These are phyloP conservation scores for Tetrapedia diversipes DNA, from an alignment of 2,888 invertebrate species.

Conservation along the genomic window DNA sequence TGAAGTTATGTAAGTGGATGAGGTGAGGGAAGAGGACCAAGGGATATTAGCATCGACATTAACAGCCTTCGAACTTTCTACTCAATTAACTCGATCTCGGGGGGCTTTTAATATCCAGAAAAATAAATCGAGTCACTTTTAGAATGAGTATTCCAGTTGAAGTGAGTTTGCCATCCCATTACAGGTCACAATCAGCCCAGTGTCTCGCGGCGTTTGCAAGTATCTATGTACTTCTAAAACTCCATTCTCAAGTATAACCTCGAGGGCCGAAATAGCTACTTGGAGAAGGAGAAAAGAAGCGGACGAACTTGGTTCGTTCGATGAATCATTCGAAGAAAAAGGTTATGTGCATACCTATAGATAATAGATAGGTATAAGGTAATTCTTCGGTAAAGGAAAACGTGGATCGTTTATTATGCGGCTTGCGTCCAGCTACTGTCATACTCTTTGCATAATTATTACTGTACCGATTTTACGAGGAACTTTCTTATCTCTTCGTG, in stretches of 20 bases:
- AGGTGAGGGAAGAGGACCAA: no score
- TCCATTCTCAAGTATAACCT: constrained; percentile 52
- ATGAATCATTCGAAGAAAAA: constrained; percentile 38
- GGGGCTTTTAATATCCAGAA: constrained; percentile 37
- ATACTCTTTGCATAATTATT: constrained; percentile 80
- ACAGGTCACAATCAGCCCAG: constrained; percentile 9
- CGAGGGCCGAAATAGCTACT: constrained; percentile 28
- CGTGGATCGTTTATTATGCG: constrained; percentile 74
- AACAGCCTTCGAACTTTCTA: constrained; percentile 33
- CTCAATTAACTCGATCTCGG: constrained; percentile 38
- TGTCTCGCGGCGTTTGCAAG: constrained; percentile 52
- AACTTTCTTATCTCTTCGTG: constrained; percentile 74
- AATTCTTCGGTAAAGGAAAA: constrained; percentile 42
- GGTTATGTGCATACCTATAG: no score
- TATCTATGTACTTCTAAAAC: constrained; percentile 44
- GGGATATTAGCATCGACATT: constrained; percentile 39
- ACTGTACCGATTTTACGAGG: constrained; percentile 66
- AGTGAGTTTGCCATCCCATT: constrained; percentile 37
- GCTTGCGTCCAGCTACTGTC: constrained; percentile 67
- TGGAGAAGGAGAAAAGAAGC: constrained; percentile 18
- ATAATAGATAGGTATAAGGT: no score
- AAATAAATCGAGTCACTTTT: constrained; percentile 44
- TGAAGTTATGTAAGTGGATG: no score
- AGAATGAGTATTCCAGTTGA: constrained; percentile 25
- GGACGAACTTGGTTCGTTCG: constrained; percentile 17